These are phyloP conservation scores for Gonioctena quinquepunctata DNA, from an alignment of 1,140 invertebrate species.

Conservation along the genomic window DNA sequence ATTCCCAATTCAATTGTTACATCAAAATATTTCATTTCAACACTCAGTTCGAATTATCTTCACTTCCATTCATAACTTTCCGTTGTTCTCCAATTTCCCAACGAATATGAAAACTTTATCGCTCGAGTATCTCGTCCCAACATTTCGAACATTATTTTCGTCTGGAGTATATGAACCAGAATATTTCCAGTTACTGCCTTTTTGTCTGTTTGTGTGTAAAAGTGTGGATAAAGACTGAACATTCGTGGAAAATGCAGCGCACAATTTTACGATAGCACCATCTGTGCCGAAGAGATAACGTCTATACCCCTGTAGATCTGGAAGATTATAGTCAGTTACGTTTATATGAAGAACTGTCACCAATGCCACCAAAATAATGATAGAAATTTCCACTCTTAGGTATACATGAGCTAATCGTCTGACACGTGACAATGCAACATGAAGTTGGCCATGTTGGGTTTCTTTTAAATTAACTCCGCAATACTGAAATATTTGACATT, in stretches of 20 bases:
- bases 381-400: background rate
- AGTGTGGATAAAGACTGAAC: conserved; percentile 17
- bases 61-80: background rate
- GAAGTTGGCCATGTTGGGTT: too few relatives aligned
- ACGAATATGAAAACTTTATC: background rate
- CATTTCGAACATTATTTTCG: background rate
- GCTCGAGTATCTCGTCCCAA: background rate
- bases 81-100: background rate
- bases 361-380: background rate
- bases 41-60: background rate
- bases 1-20: too few relatives aligned
- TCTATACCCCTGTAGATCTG: background rate
- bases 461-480: too few relatives aligned
- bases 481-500: too few relatives aligned
- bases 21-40: too few relatives aligned
- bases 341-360: background rate
- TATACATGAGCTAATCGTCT: too few relatives aligned
- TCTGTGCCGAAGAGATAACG: conserved; percentile 18
- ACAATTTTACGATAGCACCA: conserved; percentile 16
- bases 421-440: too few relatives aligned
- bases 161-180: background rate
- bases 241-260: conserved; percentile 10
- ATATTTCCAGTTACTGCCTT: background rate
- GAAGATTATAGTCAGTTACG: conserved; percentile 9
- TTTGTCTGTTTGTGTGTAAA: background rate